phyloP scores from a whole-genome alignment of 2,113 vertebrate species.

The Sarotherodon lohbergeri region DNA sequence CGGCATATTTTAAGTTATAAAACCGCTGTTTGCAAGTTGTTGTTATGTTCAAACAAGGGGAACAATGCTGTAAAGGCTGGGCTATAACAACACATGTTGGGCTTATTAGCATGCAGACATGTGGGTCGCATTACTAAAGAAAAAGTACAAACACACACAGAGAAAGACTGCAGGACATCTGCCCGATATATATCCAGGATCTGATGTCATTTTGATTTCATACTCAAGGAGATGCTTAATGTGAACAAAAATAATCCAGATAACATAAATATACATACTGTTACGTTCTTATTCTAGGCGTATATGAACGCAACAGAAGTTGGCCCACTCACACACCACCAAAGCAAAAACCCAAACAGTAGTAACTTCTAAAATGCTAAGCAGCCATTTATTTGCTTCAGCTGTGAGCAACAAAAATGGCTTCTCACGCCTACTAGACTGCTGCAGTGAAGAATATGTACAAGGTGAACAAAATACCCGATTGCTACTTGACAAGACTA shows the following conservation, averaged over 20 bases:
- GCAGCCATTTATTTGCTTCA: no score
- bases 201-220: background rate
- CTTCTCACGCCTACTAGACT: no score
- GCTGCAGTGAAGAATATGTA: no score
- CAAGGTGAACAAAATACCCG: no score
- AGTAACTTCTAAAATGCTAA: no score
- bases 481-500: no score
- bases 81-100: background rate
- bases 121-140: constrained; percentile 1
- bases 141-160: constrained; percentile 10
- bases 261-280: background rate
- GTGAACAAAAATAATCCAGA: background rate
- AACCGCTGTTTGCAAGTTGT: background rate
- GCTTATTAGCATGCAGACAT: background rate
- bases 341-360: no score
- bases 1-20: background rate
- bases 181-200: background rate
- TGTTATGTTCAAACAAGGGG: background rate
- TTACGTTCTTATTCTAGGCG: no score
- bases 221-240: background rate
- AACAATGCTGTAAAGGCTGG: background rate
- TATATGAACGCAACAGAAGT: no score
- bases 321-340: no score
- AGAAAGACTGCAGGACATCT: background rate
- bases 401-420: no score